Evolutionary conservation across 2,797 vertebrate species (phyloP).

Genomic region (Diglossa cyanea): DNA sequence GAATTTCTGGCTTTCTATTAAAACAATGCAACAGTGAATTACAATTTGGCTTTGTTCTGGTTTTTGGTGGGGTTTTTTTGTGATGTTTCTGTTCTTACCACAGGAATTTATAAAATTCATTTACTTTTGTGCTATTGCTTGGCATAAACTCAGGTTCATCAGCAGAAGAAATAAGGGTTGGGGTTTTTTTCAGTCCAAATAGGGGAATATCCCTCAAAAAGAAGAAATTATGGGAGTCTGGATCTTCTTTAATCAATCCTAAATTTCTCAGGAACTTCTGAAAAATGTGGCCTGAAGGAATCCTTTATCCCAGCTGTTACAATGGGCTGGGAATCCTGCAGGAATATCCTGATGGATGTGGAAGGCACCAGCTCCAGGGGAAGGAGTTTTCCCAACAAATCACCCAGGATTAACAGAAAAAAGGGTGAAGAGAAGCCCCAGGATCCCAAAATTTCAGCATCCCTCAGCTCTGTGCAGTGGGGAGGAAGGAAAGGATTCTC

Average conservation of each 20-base stretch:
- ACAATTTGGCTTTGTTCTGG: neutral
- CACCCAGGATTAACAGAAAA: neutral
- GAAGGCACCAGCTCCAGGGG: neutral
- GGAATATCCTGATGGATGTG: fast-evolving
- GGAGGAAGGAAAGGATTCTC: neutral
- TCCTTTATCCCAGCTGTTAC: neutral
- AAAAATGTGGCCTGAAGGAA: neutral
- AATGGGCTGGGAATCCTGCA: neutral
- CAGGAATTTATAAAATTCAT: neutral
- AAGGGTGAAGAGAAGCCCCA: neutral
- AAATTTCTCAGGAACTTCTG: neutral
- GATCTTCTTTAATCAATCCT: neutral
- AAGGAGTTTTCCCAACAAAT: neutral
- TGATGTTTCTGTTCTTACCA: neutral
- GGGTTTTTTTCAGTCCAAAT: neutral
- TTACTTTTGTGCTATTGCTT: neutral
- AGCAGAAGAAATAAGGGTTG: neutral
- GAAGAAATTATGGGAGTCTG: neutral
- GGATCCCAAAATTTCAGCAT: neutral
- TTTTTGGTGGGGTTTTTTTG: neutral
- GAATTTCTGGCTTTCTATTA: neutral
- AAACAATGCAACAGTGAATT: fast-evolving
- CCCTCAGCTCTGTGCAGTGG: neutral
- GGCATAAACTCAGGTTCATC: neutral
- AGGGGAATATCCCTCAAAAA: neutral